A percentile compares a stretch with the other conserved stretches of the same genome.
Evolutionary conservation across 2,113 vertebrate species (phyloP).

Genomic region (Struthidea cinerea): DNA sequence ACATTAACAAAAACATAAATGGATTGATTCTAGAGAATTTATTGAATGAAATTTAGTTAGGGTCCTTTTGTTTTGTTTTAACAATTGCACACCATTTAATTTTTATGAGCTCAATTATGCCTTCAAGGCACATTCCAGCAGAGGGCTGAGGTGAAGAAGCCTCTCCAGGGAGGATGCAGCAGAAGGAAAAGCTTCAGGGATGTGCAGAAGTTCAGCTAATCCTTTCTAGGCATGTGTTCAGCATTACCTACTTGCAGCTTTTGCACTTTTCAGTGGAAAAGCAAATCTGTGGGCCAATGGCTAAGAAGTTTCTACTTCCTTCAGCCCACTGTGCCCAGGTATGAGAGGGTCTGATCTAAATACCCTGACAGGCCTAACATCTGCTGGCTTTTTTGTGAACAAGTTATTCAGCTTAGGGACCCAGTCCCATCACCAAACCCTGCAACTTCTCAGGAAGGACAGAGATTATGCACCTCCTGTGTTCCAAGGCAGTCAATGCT

Average conservation of each 20-base stretch:
- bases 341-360: not conserved
- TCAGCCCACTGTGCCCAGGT: not conserved
- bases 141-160: slow-evolving; percentile 40
- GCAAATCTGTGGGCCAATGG: not conserved
- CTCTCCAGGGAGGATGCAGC: slow-evolving; percentile 25
- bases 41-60: slow-evolving; percentile 39
- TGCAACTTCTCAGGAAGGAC: not conserved
- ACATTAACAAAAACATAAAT: slow-evolving; percentile 32
- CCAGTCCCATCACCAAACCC: not conserved
- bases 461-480: not conserved
- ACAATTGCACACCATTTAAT: slow-evolving; percentile 34
- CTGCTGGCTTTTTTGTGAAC: not conserved
- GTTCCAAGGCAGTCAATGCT: not conserved
- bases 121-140: slow-evolving; percentile 41
- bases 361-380: not conserved
- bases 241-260: not conserved
- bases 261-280: not conserved
- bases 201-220: slow-evolving; percentile 25
- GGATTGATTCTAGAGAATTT: slow-evolving; percentile 40
- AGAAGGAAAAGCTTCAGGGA: slow-evolving; percentile 45
- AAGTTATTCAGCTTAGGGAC: not conserved
- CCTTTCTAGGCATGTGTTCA: slow-evolving; percentile 7
- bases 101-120: slow-evolving; percentile 46
- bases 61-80: slow-evolving; percentile 13
- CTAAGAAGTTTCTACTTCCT: not conserved